A percentile compares a stretch with the other conserved stretches of the same genome.
These are phyloP conservation scores for Netelia fuscicornis DNA, from an alignment of 2,888 invertebrate species.

Conservation along the genomic window DNA sequence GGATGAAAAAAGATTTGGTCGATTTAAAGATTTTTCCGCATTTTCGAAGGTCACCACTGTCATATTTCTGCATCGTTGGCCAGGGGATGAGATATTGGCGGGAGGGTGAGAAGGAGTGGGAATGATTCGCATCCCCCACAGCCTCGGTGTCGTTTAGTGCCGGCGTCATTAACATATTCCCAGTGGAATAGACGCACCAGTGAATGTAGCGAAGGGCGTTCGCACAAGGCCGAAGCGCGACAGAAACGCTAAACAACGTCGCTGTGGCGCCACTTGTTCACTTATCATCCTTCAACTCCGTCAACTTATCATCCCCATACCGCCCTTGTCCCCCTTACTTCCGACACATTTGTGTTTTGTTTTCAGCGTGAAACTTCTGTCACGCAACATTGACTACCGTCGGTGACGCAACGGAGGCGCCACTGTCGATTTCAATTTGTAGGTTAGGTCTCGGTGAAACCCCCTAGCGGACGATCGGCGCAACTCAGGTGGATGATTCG, in stretches of 20 bases:
- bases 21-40: constrained; percentile 28
- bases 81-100: neutral
- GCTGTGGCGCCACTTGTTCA: constrained; percentile 79
- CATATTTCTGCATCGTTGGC: constrained; percentile 35
- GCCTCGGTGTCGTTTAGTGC: constrained; percentile 36
- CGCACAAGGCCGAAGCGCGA: constrained; percentile 43
- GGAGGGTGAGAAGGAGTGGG: neutral
- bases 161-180: constrained; percentile 78
- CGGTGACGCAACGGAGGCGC: constrained; percentile 49
- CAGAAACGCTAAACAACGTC: constrained; percentile 75
- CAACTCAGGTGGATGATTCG: neutral
- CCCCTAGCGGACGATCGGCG: neutral
- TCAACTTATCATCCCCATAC: constrained; percentile 20
- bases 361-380: constrained; percentile 76
- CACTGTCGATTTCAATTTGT: constrained; percentile 53
- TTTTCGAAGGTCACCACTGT: constrained; percentile 43
- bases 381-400: constrained; percentile 74
- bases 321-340: constrained; percentile 76
- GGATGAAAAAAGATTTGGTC: constrained; percentile 8
- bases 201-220: constrained; percentile 29
- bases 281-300: neutral
- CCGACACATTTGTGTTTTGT: constrained; percentile 83
- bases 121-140: constrained; percentile 15
- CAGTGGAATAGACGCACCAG: constrained; percentile 61
- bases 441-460: constrained; percentile 29